Evolutionary conservation across 2,797 vertebrate genomes (phyloP), one percentile per base, ranked within the genome.

Genomic region (Scolopax rusticola): DNA sequence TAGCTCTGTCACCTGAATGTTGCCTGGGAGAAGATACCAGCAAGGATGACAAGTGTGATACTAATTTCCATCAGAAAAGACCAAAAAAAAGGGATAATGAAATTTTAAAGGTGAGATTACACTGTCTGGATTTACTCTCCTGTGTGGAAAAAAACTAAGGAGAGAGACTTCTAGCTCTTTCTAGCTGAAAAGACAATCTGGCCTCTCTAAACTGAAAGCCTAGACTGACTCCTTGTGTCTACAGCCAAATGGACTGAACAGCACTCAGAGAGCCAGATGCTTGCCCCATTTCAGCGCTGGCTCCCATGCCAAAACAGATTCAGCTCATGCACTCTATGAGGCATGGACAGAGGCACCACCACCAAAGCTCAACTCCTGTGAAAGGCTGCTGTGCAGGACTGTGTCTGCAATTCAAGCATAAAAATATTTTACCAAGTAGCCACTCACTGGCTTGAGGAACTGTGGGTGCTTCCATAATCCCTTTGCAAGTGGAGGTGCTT

Each of bases 111-210:
- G 8, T 68, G 36, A 54, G 20, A 10, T 78, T 70, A 57, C 9
- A 17, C 13, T 30, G 11, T 30, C n/a, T 63, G 27, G 13, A 48
- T 85, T 75, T 59, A 43, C 71, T 64, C 7, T 80, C 8, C 17
- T 41, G 13, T n/a, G n/a, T 38, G 36, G 24, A 80, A 54, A 32
- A 25, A 48, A 69, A 6, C 4, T 48, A 32, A 27, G 8, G 24
- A 60, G 15, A 50, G 27, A 69, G 13, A 57, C 24, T 69, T 87
- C 27, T n/a, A 61, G 27, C 2, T 75, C 64, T 95, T 95, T 95
- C 93, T 91, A 75, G 40, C 73, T 97, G 71, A 80, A 94, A 89
- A 87, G 86, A 83, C 83, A 89, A 48, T 40, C 51, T 81, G 81
- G 64, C 76, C 57, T 95, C 81, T 96, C 87, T 95, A 95, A 92